Evolutionary conservation across 2,797 vertebrate genomes (phyloP).

Genomic region (Urosaurus nigricauda): DNA sequence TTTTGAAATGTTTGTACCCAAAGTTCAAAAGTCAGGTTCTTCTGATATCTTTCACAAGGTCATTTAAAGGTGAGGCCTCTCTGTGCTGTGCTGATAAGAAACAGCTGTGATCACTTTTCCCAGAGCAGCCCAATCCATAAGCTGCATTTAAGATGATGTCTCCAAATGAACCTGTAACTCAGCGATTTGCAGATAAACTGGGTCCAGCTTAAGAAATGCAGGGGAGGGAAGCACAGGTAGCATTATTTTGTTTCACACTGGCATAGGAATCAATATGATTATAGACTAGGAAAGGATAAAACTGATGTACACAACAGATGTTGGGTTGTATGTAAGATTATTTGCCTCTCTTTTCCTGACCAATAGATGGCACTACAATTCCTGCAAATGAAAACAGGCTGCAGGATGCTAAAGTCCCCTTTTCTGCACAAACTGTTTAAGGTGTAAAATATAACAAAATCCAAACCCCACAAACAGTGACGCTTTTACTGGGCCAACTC

Average conservation of each 20-base stretch:
- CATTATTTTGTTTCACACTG: not conserved
- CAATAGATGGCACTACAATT: constrained; percentile 33
- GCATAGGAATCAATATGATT: not conserved
- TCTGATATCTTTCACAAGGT: not conserved
- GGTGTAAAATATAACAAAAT: no score
- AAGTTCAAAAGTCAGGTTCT: not conserved
- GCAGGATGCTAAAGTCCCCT: not conserved
- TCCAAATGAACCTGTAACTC: not conserved
- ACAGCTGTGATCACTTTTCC: not conserved
- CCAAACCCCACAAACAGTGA: no score
- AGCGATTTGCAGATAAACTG: not conserved
- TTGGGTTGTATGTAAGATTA: not conserved
- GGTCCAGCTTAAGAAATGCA: not conserved
- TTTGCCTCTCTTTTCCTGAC: not conserved
- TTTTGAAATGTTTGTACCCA: not conserved
- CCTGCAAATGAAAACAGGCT: not conserved
- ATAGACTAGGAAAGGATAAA: no score
- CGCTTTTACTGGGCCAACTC: no score
- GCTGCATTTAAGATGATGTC: not conserved
- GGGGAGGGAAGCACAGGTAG: not conserved
- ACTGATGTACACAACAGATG: not conserved
- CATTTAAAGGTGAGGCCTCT: no score
- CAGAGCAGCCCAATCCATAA: not conserved
- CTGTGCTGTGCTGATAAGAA: not conserved
- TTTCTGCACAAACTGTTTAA: not conserved